Percentiles rank a stretch among this genome's conserved stretches.
Evolutionary conservation across 2,113 vertebrate genomes (phyloP).

Genomic region (Corydoras sp.): DNA sequence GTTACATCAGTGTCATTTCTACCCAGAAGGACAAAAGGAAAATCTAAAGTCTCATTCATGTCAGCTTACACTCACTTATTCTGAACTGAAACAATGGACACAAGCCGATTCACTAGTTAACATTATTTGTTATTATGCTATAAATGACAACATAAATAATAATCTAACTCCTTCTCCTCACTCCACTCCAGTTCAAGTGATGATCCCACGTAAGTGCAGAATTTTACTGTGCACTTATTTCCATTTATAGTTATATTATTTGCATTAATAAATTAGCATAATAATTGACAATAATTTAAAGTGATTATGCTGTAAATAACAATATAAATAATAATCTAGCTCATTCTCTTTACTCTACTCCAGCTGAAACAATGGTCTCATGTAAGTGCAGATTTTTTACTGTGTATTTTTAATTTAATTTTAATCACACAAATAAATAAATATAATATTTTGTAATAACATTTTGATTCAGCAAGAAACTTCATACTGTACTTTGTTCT

Average conservation of each 20-base stretch:
- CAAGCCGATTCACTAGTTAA: not conserved
- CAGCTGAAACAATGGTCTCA: slow-evolving; percentile 21
- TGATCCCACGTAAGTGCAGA: slow-evolving; percentile 18
- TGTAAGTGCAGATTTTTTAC: slow-evolving; percentile 2
- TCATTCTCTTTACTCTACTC: slow-evolving; percentile 19
- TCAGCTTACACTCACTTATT: slow-evolving; percentile 21
- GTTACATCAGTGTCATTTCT: slow-evolving; percentile 25
- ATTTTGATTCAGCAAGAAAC: too few relatives aligned
- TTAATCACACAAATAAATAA: too few relatives aligned
- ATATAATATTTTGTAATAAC: too few relatives aligned
- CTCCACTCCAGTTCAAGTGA: slow-evolving; percentile 27
- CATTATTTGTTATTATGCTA: slow-evolving; percentile 9
- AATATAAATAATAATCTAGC: too few relatives aligned
- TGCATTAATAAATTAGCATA: too few relatives aligned
- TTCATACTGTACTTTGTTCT: not conserved
- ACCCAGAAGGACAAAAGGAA: not conserved
- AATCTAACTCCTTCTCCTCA: not conserved
- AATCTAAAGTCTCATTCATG: slow-evolving; percentile 1
- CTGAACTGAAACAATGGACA: slow-evolving; percentile 28
- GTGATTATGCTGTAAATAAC: not conserved
- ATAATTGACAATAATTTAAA: too few relatives aligned
- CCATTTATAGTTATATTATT: too few relatives aligned
- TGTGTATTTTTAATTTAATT: too few relatives aligned
- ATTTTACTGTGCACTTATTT: not conserved
- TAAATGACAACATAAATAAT: not conserved